These are phyloP conservation scores for Gadus macrocephalus DNA, from an alignment of 2,113 vertebrate genomes.

Conservation along the genomic window DNA sequence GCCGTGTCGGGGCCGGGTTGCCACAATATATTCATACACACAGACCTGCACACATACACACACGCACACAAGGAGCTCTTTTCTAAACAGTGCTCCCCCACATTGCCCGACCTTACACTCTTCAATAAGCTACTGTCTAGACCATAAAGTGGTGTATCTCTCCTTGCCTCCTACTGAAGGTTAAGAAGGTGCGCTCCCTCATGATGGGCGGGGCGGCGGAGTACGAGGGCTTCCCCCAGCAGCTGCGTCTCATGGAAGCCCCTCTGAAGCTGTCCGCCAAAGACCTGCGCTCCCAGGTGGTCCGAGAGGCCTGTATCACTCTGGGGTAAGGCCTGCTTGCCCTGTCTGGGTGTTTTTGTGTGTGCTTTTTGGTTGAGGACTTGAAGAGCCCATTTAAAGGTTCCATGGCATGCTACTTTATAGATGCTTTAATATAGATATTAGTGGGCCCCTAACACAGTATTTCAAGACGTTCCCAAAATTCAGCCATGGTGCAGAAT, in stretches of 20 bases:
- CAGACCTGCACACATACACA: not conserved
- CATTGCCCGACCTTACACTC: not conserved
- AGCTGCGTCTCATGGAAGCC: slow-evolving; percentile 88
- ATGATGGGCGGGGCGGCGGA: slow-evolving; percentile 88
- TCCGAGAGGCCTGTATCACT: slow-evolving; percentile 95
- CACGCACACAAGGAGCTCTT: not conserved
- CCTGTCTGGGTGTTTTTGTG: no score
- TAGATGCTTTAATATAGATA: no score
- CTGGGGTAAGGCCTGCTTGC: slow-evolving; percentile 75
- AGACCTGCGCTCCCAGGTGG: slow-evolving; percentile 95
- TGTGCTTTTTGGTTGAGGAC: no score
- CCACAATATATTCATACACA: not conserved
- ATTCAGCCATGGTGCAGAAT: no score
- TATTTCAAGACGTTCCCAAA: no score
- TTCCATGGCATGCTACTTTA: no score
- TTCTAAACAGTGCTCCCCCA: no score
- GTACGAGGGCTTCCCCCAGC: slow-evolving; percentile 91
- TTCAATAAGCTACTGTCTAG: not conserved
- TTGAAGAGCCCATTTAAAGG: not conserved
- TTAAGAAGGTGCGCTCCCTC: slow-evolving; percentile 94
- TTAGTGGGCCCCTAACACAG: no score
- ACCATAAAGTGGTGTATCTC: no score
- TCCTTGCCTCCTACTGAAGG: slow-evolving; percentile 57
- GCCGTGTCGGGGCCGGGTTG: no score
- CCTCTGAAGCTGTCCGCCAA: slow-evolving; percentile 93